phyloP scores from a whole-genome alignment of 1,140 invertebrate species.

The Drosophila cardini region DNA sequence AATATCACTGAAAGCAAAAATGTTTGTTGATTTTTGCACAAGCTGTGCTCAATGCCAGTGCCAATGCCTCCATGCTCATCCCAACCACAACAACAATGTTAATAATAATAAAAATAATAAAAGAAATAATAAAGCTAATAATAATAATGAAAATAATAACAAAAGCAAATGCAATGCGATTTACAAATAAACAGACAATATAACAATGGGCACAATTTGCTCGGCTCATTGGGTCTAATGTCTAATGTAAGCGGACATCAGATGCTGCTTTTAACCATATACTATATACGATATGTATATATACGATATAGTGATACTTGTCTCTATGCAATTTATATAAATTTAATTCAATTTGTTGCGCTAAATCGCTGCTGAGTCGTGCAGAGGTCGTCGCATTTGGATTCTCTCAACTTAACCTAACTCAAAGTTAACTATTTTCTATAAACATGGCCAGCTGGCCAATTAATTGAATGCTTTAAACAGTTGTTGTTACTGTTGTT shows the following conservation, averaged over 20 bases:
- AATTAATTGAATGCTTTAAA: slow-evolving; percentile 50
- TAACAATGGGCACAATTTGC: slow-evolving; percentile 79
- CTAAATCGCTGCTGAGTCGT: slow-evolving; percentile 75
- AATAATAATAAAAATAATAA: slow-evolving; percentile 56
- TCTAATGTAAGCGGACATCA: slow-evolving; percentile 80
- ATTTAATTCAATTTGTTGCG: slow-evolving; percentile 81
- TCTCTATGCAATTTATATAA: slow-evolving; percentile 77
- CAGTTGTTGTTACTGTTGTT: slow-evolving; percentile 10
- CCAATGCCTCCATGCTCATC: slow-evolving; percentile 47
- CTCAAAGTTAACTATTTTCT: slow-evolving; percentile 39
- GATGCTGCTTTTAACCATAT: slow-evolving; percentile 52
- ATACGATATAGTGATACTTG: slow-evolving; percentile 50
- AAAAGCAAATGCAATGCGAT: slow-evolving; percentile 64
- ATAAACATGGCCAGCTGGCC: slow-evolving; percentile 52
- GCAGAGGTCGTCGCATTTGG: slow-evolving; percentile 66
- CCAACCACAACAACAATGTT: slow-evolving; percentile 26
- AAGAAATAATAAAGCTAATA: slow-evolving; percentile 40
- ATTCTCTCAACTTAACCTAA: slow-evolving; percentile 38
- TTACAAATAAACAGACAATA: slow-evolving; percentile 77
- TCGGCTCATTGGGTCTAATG: slow-evolving; percentile 49
- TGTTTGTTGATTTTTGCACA: slow-evolving; percentile 9
- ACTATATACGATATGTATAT: slow-evolving; percentile 37
- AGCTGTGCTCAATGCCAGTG: slow-evolving; percentile 43
- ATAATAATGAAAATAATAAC: slow-evolving; percentile 34
- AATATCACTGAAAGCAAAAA: slow-evolving; percentile 22